Conservation (phyloP, 2,113 vertebrate genomes). For the Microcebus jonahi region DNA sequence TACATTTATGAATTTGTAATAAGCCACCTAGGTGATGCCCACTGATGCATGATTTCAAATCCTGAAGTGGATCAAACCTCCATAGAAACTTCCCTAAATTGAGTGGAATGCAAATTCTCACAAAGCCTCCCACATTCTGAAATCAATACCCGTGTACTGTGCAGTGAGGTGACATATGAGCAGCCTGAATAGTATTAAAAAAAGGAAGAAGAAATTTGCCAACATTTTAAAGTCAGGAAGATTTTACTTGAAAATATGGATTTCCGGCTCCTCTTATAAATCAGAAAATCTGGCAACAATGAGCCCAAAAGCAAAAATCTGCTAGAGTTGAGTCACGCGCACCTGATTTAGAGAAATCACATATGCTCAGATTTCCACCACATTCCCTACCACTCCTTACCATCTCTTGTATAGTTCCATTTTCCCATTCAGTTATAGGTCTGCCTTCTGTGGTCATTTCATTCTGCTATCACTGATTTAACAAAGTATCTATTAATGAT, state of each 20-base stretch:
- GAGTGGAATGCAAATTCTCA: not conserved
- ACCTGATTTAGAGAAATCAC: not conserved
- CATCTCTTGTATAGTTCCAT: not conserved
- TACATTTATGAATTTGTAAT: not conserved
- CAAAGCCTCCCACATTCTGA: not conserved
- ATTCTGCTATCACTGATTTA: not conserved
- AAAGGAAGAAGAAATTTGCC: constrained; percentile 58
- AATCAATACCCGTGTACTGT: not conserved
- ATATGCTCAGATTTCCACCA: not conserved
- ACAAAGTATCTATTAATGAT: not conserved
- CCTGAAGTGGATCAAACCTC: not conserved
- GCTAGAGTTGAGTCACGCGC: constrained; percentile 32
- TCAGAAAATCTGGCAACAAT: constrained; percentile 55
- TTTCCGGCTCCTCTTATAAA: constrained; percentile 60
- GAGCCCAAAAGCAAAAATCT: constrained; percentile 26
- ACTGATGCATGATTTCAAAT: not conserved
- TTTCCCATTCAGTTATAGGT: not conserved
- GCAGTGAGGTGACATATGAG: constrained; percentile 33
- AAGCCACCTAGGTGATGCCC: not conserved
- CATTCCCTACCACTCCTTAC: too few species aligned
- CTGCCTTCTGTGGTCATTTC: not conserved
- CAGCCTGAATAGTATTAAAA: constrained; percentile 49
- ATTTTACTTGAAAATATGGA: constrained; percentile 66
- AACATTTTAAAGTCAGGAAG: constrained; percentile 62
- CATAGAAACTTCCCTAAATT: not conserved